Percentiles rank a stretch among this genome's conserved stretches.
Conservation (phyloP, 1,140 invertebrate genomes). For the Pteromalus puparum region DNA sequence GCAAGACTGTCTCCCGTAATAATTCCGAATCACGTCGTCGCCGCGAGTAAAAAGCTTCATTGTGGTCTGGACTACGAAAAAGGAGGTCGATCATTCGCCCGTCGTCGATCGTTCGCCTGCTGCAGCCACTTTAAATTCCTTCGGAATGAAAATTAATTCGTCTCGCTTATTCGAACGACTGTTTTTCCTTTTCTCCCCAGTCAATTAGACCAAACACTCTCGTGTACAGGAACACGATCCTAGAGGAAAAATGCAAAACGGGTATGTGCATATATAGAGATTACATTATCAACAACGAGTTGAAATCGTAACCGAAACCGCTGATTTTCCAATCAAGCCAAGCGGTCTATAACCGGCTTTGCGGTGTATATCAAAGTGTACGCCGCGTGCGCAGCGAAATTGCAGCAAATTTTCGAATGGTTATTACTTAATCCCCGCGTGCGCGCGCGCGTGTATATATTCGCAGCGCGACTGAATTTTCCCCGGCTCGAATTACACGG, state of each 20-base stretch:
- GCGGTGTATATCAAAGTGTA: not conserved
- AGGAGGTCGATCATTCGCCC: not conserved
- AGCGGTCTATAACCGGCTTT: not conserved
- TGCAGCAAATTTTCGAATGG: not conserved
- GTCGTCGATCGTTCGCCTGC: not conserved
- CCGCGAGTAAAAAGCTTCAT: conserved; percentile 12
- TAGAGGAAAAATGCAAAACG: not conserved
- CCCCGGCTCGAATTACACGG: not conserved
- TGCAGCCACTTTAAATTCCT: not conserved
- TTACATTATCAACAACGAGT: not conserved
- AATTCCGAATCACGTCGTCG: conserved; percentile 28
- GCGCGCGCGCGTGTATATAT: too few relatives aligned
- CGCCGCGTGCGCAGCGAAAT: not conserved
- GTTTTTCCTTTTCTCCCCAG: not conserved
- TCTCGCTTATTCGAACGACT: not conserved
- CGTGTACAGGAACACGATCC: too few relatives aligned
- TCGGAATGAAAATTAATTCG: conserved; percentile 1
- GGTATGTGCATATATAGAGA: not conserved
- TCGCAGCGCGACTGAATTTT: not conserved
- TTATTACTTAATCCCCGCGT: not conserved
- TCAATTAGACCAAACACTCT: not conserved
- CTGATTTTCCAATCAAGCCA: not conserved
- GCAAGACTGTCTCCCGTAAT: conserved; percentile 19
- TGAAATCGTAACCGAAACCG: not conserved
- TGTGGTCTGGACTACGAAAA: not conserved